Percentiles rank a stretch among this genome's conserved stretches.
phyloP scores from a whole-genome alignment of 2,888 invertebrate genomes.

The Hemithea aestivaria region DNA sequence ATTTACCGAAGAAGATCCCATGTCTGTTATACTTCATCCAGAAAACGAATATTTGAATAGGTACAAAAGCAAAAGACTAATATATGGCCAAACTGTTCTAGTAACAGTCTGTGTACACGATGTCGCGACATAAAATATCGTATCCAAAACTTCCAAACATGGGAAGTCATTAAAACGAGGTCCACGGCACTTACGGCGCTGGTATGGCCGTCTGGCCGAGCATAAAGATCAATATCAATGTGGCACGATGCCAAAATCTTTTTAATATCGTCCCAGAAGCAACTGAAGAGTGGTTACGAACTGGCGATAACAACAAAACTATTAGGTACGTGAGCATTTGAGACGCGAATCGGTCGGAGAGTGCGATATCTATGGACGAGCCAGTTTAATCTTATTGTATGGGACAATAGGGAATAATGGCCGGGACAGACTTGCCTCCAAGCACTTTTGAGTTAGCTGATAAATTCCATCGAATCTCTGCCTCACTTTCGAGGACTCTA shows the following conservation, averaged over 20 bases:
- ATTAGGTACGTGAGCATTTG: slow-evolving; percentile 61
- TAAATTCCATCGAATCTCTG: slow-evolving; percentile 53
- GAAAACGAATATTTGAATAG: too few species aligned
- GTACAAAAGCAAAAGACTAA: too few species aligned
- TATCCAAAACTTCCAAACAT: slow-evolving; percentile 67
- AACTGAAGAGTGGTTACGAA: slow-evolving; percentile 65
- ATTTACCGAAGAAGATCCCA: too few species aligned
- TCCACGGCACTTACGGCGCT: slow-evolving; percentile 67
- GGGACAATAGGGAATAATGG: slow-evolving; percentile 67
- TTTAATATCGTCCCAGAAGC: slow-evolving; percentile 74
- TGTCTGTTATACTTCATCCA: too few species aligned
- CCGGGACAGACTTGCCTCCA: slow-evolving; percentile 51
- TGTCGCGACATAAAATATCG: slow-evolving; percentile 60
- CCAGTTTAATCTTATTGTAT: slow-evolving; percentile 70
- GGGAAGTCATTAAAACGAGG: slow-evolving; percentile 75
- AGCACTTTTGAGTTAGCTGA: slow-evolving; percentile 65
- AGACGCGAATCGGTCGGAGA: slow-evolving; percentile 48
- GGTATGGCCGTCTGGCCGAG: slow-evolving; percentile 71
- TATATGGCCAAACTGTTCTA: too few species aligned
- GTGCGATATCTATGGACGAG: slow-evolving; percentile 50
- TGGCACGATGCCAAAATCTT: slow-evolving; percentile 77
- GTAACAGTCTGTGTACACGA: slow-evolving; percentile 49
- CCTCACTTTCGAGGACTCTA: slow-evolving; percentile 56
- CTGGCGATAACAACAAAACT: slow-evolving; percentile 74
- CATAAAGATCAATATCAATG: slow-evolving; percentile 76